Percentiles rank a stretch among this genome's conserved stretches.
phyloP scores from a whole-genome alignment of 2,888 invertebrate genomes.

The Drosophila subquinaria region DNA sequence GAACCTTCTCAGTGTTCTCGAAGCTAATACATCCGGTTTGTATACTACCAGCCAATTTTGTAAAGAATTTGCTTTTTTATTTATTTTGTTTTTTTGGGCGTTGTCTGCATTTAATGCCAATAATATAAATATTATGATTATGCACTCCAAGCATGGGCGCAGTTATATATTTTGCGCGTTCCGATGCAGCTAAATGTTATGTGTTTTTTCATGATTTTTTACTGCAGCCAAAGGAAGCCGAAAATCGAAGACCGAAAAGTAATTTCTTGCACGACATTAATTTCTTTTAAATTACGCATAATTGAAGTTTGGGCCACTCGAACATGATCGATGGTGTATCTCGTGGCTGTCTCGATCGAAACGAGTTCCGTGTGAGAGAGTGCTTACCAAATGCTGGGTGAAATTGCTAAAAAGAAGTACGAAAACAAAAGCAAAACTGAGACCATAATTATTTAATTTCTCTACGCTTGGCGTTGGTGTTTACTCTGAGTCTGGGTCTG shows the following conservation, averaged over 20 bases:
- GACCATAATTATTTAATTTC: slow-evolving; percentile 75
- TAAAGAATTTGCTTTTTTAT: slow-evolving; percentile 9
- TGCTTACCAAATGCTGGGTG: slow-evolving; percentile 31
- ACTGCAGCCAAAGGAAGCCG: slow-evolving; percentile 31
- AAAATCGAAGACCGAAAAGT: slow-evolving; percentile 69
- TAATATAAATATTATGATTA: slow-evolving; percentile 78
- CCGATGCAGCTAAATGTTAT: slow-evolving; percentile 51
- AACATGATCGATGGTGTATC: slow-evolving; percentile 72
- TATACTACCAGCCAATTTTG: slow-evolving; percentile 1
- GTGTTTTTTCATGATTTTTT: slow-evolving; percentile 19
- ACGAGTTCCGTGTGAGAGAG: slow-evolving; percentile 51
- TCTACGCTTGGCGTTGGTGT: slow-evolving; percentile 47
- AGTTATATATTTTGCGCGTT: slow-evolving; percentile 61
- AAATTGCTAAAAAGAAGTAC: slow-evolving; percentile 40
- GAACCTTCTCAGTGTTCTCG: not conserved
- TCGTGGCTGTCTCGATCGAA: slow-evolving; percentile 36
- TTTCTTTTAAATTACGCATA: slow-evolving; percentile 82
- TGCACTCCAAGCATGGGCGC: slow-evolving; percentile 46
- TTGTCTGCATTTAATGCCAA: slow-evolving; percentile 69
- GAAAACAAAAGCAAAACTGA: slow-evolving; percentile 15
- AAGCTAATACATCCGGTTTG: slow-evolving; percentile 10
- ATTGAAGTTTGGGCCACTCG: slow-evolving; percentile 74
- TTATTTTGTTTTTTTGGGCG: slow-evolving; percentile 45
- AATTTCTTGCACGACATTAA: slow-evolving; percentile 82
- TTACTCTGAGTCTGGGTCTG: slow-evolving; percentile 2